Percentiles rank a stretch among this genome's conserved stretches.
These are phyloP conservation scores for Dendrolimus punctatus DNA, from an alignment of 1,140 invertebrate species.

Conservation along the genomic window DNA sequence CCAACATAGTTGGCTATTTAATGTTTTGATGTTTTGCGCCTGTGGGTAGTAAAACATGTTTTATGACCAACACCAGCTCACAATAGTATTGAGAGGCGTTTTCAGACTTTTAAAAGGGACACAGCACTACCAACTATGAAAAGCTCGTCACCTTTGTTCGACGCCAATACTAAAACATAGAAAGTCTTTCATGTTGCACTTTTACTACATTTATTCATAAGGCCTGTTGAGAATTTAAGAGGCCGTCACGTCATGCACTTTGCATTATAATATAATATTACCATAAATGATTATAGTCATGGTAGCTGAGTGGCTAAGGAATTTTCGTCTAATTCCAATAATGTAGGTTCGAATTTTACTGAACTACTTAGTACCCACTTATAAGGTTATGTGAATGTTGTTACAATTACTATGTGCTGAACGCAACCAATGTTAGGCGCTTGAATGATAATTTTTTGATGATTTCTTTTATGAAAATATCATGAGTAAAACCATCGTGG, in stretches of 20 bases:
- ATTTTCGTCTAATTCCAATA: no score
- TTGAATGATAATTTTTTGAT: no score
- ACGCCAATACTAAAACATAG: slow-evolving; percentile 52
- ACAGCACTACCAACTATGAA: slow-evolving; percentile 39
- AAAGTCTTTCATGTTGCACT: slow-evolving; percentile 43
- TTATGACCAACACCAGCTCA: slow-evolving; percentile 48
- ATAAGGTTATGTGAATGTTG: no score
- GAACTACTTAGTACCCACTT: no score
- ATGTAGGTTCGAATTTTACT: no score
- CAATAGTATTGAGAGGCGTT: slow-evolving; percentile 37
- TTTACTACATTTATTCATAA: slow-evolving; percentile 6
- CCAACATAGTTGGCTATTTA: slow-evolving; percentile 50
- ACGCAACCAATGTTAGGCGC: no score
- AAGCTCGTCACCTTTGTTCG: slow-evolving; percentile 35
- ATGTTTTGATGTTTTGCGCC: slow-evolving; percentile 52
- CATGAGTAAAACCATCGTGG: no score
- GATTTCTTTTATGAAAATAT: no score
- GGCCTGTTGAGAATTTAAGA: background rate
- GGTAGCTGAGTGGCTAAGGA: no score
- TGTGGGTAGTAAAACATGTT: slow-evolving; percentile 57
- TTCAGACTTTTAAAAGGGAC: slow-evolving; percentile 51
- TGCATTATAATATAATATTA: no score
- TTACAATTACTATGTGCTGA: no score
- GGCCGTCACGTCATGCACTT: background rate
- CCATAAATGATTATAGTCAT: no score